phyloP scores from a whole-genome alignment of 2,888 invertebrate genomes.

The Bembecia ichneumoniformis region DNA sequence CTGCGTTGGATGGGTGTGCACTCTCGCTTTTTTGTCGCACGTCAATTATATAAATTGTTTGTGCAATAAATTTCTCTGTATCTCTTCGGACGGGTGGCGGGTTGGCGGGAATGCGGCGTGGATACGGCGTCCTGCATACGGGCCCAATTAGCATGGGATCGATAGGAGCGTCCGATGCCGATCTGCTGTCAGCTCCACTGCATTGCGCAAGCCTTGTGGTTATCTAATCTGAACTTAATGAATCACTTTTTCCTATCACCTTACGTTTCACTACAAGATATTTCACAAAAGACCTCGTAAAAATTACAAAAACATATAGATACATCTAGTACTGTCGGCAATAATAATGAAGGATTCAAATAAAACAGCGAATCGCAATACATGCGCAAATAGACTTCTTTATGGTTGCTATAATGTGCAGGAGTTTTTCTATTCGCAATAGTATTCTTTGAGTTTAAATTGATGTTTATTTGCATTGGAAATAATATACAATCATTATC shows the following conservation, averaged over 20 bases:
- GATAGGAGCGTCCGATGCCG: slow-evolving; percentile 63
- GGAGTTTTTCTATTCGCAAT: too few species aligned
- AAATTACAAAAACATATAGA: too few species aligned
- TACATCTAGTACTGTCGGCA: too few species aligned
- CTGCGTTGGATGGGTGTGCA: slow-evolving; percentile 55
- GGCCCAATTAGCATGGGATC: slow-evolving; percentile 71
- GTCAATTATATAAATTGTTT: slow-evolving; percentile 72
- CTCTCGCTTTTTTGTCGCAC: slow-evolving; percentile 65
- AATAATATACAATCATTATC: too few species aligned
- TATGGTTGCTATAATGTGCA: too few species aligned
- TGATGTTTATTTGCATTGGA: too few species aligned
- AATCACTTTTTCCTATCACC: slow-evolving; percentile 20
- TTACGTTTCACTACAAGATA: neutral
- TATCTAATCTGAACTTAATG: slow-evolving; percentile 66
- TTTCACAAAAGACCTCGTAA: neutral
- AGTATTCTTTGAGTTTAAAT: too few species aligned
- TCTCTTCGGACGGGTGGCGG: slow-evolving; percentile 53
- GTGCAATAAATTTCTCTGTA: slow-evolving; percentile 71
- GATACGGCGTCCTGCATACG: slow-evolving; percentile 45
- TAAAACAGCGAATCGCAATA: too few species aligned
- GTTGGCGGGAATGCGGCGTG: slow-evolving; percentile 46
- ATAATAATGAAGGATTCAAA: too few species aligned
- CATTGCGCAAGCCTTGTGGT: slow-evolving; percentile 47
- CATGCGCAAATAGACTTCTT: too few species aligned
- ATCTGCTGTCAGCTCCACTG: slow-evolving; percentile 55